These are phyloP conservation scores for Rhorus exstirpatorius DNA, from an alignment of 2,888 invertebrate species.

Conservation along the genomic window DNA sequence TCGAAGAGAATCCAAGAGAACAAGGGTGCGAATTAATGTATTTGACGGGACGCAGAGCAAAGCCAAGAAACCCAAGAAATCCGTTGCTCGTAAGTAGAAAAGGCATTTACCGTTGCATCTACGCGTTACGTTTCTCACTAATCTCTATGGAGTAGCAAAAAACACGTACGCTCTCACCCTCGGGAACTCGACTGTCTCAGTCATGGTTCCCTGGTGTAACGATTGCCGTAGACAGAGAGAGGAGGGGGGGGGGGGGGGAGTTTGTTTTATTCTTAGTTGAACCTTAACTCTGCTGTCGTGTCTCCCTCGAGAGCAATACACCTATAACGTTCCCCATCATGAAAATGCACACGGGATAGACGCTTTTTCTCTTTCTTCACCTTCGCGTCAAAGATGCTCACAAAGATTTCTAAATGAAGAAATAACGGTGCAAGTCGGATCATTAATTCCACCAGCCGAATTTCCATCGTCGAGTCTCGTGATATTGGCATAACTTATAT, in stretches of 20 bases:
- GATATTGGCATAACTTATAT: too few relatives aligned
- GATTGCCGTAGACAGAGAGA: conserved; percentile 18
- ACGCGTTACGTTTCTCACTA: conserved; percentile 4
- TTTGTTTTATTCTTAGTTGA: too few relatives aligned
- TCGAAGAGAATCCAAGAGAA: too few relatives aligned
- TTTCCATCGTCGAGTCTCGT: too few relatives aligned
- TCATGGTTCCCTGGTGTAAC: conserved; percentile 17
- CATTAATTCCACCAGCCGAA: too few relatives aligned
- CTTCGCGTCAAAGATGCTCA: background rate
- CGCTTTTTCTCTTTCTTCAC: background rate
- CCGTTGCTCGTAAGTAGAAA: conserved; percentile 1
- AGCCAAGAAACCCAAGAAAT: too few relatives aligned
- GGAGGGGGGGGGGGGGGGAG: too few relatives aligned
- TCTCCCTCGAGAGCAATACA: conserved; percentile 6
- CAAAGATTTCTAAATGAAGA: background rate
- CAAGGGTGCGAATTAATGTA: too few relatives aligned
- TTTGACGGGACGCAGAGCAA: too few relatives aligned
- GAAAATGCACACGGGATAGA: background rate
- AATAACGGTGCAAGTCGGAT: too few relatives aligned
- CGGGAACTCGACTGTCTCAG: background rate
- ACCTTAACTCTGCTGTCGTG: conserved; percentile 3
- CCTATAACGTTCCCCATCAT: too few relatives aligned
- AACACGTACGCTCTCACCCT: conserved; percentile 1
- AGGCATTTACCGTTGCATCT: conserved; percentile 21
- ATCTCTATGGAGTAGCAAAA: background rate